Percentiles rank a stretch among this genome's conserved stretches.
phyloP scores from a whole-genome alignment of 2,113 vertebrate genomes.

The Alligator mississippiensis region DNA sequence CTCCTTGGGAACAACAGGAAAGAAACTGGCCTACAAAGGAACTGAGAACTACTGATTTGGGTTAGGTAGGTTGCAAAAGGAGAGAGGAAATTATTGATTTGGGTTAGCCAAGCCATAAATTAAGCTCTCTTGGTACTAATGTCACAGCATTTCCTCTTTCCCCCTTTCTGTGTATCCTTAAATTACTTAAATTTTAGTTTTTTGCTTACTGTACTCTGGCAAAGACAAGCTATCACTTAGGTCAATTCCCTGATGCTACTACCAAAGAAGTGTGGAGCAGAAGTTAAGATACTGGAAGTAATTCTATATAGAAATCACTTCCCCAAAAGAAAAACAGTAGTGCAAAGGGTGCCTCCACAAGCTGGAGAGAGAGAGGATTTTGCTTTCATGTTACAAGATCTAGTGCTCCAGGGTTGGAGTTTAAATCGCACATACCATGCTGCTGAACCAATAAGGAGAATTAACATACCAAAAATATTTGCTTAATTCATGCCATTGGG shows the following conservation, averaged over 20 bases:
- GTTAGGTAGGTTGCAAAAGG: neutral
- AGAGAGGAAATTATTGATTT: slow-evolving; percentile 39
- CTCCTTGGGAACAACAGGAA: neutral
- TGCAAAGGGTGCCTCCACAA: neutral
- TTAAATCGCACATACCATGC: neutral
- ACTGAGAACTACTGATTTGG: slow-evolving; percentile 8
- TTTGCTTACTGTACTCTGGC: neutral
- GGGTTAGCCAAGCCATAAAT: neutral
- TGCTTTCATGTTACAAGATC: neutral
- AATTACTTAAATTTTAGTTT: neutral
- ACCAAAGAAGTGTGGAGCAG: neutral
- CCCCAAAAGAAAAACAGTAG: neutral
- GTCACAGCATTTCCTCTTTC: neutral
- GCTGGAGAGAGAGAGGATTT: neutral
- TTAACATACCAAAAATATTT: neutral
- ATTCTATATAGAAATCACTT: neutral
- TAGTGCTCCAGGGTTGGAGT: neutral
- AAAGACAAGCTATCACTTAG: neutral
- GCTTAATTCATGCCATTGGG: neutral
- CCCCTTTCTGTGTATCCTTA: neutral
- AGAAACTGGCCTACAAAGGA: neutral
- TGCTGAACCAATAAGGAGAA: neutral
- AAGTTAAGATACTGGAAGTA: slow-evolving; percentile 9
- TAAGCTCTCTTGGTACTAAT: neutral
- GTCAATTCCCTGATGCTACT: neutral